Evolutionary conservation across 1,140 invertebrate species (phyloP).

Genomic region (Caenorhabditis tropicalis): DNA sequence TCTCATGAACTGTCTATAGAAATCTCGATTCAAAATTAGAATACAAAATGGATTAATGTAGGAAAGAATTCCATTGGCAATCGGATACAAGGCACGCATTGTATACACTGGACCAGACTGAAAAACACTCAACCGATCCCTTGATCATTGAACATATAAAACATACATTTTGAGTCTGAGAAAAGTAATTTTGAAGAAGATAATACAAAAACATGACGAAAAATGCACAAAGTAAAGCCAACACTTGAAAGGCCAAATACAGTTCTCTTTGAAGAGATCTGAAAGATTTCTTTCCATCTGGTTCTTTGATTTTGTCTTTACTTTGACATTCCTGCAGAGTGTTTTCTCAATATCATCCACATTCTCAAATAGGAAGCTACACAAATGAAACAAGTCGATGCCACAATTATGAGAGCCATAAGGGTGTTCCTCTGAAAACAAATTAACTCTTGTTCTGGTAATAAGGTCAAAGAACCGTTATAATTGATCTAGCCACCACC

Average conservation of each 20-base stretch:
- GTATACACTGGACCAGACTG: slow-evolving; percentile 9
- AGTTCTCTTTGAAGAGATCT: neutral
- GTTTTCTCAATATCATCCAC: neutral
- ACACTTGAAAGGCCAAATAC: neutral
- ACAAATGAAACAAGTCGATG: slow-evolving; percentile 11
- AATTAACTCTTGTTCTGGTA: neutral
- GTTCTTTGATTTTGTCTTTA: neutral
- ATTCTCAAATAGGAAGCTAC: neutral
- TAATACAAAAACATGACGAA: slow-evolving; percentile 3
- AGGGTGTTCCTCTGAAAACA: slow-evolving; percentile 2
- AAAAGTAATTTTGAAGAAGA: neutral
- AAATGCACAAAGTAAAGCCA: neutral
- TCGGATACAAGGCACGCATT: slow-evolving; percentile 1
- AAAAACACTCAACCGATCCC: neutral
- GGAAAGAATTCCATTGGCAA: neutral
- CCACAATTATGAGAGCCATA: neutral
- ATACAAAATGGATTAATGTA: slow-evolving; percentile 21
- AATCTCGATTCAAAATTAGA: slow-evolving; percentile 5
- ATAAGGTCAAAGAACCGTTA: neutral
- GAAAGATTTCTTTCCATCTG: neutral
- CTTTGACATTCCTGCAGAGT: neutral
- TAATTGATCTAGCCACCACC: neutral
- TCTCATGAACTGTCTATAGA: neutral
- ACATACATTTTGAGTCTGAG: slow-evolving; percentile 11
- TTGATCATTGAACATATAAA: neutral